Evolutionary conservation across 2,888 invertebrate genomes (phyloP), one percentile per base, ranked within the genome.

Genomic region (Pilophorus perplexus): DNA sequence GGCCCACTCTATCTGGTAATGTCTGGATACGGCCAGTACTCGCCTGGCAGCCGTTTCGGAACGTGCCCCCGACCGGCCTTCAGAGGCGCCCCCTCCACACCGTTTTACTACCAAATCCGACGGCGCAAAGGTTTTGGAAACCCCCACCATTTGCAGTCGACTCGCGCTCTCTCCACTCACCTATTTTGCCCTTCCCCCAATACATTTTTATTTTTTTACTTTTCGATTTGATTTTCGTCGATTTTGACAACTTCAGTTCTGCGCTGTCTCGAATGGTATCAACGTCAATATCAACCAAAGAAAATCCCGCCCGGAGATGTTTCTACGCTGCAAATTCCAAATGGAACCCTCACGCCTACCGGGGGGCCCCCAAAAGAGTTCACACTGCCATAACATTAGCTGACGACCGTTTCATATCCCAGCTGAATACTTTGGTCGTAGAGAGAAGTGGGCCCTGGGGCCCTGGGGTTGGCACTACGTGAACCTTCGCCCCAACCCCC

Each of bases 341-440:
- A 66, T 68, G 68, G 68, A 68, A 68, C 57, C 68, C 68, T 14
- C 66, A 66, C 60, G 68, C 66, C 20, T 44, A 40, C 42, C 37
- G 68, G 37, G 68, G 65, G 46, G 62, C 66, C 8, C 69, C 71
- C 27, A 62, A 60, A 52, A 69, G 67, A 55, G 71, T 67, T 59
- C 69, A 67, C 70, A 68, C 66, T 59, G 67, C 67, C 72, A 72
- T 71, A 73, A 74, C 75, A 75, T 77, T 75, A 79, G 79, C 78
- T 79, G 79, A 79, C 79, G 76, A 73, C 73, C 75, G 73, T 73
- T 70, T 73, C 73, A 52, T 69, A 23, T 64, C 66, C 37, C 64
- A 60, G 50, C 64, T 66, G 48, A 69, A 70, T 27, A 68, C 68
- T 33, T 46, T 70, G 60, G 71, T 68, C 60, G 68, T 68, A 70